phyloP scores from a whole-genome alignment of 2,888 invertebrate genomes.

The Lobophora halterata region DNA sequence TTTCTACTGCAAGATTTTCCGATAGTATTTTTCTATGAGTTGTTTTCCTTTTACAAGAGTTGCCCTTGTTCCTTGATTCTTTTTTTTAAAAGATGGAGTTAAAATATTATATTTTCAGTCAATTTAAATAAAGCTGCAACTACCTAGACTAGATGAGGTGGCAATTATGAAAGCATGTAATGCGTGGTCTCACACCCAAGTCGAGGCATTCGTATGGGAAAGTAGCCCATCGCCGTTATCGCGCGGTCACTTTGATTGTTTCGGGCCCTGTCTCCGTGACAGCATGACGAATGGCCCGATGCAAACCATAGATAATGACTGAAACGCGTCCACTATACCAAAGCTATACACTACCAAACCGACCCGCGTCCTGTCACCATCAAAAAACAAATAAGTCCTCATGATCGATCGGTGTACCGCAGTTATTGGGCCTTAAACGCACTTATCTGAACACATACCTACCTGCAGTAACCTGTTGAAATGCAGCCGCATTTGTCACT shows the following conservation, averaged over 20 bases:
- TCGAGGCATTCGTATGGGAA: too few relatives aligned
- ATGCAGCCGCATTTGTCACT: slow-evolving; percentile 30
- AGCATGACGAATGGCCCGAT: slow-evolving; percentile 78
- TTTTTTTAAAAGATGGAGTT: too few relatives aligned
- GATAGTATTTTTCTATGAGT: too few relatives aligned
- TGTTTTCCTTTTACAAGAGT: too few relatives aligned
- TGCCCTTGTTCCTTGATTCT: too few relatives aligned
- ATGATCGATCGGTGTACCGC: slow-evolving; percentile 75
- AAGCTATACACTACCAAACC: slow-evolving; percentile 5
- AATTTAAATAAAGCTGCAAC: too few relatives aligned
- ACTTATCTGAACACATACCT: slow-evolving; percentile 61
- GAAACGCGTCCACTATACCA: slow-evolving; percentile 17
- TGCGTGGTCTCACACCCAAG: slow-evolving; percentile 17
- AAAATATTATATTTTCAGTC: too few relatives aligned
- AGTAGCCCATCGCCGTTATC: slow-evolving; percentile 60
- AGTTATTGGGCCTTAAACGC: slow-evolving; percentile 68
- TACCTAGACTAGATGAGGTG: too few relatives aligned
- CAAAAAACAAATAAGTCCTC: slow-evolving; percentile 77
- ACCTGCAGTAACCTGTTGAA: slow-evolving; percentile 56
- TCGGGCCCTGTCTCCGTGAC: slow-evolving; percentile 70
- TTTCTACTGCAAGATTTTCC: too few relatives aligned
- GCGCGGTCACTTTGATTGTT: slow-evolving; percentile 75
- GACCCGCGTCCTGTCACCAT: slow-evolving; percentile 63
- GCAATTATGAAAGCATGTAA: background rate
- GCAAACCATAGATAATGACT: slow-evolving; percentile 58